Conservation (phyloP, 2,113 vertebrate species). For the Lamprotornis superbus region DNA sequence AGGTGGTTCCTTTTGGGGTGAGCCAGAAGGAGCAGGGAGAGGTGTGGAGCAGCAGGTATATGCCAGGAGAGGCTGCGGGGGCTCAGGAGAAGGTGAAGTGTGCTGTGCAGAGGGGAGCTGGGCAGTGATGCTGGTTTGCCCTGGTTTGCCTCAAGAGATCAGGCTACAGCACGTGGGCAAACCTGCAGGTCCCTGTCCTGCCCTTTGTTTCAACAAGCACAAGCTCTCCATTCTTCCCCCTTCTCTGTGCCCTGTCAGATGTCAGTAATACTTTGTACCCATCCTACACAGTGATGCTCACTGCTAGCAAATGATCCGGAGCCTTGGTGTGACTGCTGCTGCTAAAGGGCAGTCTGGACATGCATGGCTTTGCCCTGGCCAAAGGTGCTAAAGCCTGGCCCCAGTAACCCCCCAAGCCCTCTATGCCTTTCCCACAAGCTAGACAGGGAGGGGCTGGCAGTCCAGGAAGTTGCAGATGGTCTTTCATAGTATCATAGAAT, state of each 20-base stretch:
- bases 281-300: not conserved
- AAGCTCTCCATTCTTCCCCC: not conserved
- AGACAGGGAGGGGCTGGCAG: not conserved
- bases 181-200: not conserved
- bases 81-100: not conserved
- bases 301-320: not conserved
- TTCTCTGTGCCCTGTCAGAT: not conserved
- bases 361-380: not conserved
- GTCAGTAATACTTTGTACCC: not conserved
- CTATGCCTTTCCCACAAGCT: not conserved
- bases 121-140: not conserved
- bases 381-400: not conserved
- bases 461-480: not conserved
- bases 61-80: not conserved
- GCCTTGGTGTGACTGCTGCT: not conserved
- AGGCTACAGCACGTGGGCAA: not conserved
- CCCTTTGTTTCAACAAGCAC: not conserved
- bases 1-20: not conserved
- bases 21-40: not conserved
- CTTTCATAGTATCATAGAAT: not conserved
- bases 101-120: not conserved
- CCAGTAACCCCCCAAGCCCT: not conserved
- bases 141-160: not conserved
- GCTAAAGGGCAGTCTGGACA: not conserved
- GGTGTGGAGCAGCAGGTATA: not conserved